Evolutionary conservation across 2,113 vertebrate genomes (phyloP).

Genomic region (Smithornis capensis): DNA sequence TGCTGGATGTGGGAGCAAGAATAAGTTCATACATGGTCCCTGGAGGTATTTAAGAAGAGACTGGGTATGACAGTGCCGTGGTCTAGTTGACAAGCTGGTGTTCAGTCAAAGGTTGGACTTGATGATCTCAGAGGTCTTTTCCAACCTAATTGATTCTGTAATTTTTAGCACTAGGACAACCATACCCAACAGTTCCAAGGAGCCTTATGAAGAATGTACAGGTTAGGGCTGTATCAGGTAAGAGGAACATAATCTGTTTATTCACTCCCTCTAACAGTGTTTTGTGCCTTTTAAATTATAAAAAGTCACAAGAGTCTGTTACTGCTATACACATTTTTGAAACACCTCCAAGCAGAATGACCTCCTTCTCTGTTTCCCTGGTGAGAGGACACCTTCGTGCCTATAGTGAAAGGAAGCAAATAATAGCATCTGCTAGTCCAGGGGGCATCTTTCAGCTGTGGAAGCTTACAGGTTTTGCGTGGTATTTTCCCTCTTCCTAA

Average conservation of each 20-base stretch:
- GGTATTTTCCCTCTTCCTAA: conserved; percentile 55
- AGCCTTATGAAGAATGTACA: not conserved
- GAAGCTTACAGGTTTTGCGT: conserved; percentile 14
- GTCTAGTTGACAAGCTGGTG: no score
- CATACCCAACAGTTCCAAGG: not conserved
- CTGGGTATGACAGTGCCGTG: no score
- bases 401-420: conserved; percentile 17
- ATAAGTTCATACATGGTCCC: not conserved
- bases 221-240: rapidly evolving
- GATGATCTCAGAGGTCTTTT: no score
- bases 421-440: conserved; percentile 20
- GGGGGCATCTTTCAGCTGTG: not conserved
- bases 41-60: no score
- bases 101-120: no score
- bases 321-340: not conserved
- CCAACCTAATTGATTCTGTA: no score
- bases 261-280: not conserved
- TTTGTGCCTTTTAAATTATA: not conserved
- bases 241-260: not conserved
- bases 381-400: conserved; percentile 19
- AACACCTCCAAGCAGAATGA: not conserved
- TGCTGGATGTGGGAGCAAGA: not conserved
- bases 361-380: conserved; percentile 14
- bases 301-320: not conserved
- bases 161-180: not conserved